Percentiles rank a stretch among this genome's conserved stretches.
phyloP scores from a whole-genome alignment of 2,797 vertebrate genomes.

The Phataginus tetradactyla region DNA sequence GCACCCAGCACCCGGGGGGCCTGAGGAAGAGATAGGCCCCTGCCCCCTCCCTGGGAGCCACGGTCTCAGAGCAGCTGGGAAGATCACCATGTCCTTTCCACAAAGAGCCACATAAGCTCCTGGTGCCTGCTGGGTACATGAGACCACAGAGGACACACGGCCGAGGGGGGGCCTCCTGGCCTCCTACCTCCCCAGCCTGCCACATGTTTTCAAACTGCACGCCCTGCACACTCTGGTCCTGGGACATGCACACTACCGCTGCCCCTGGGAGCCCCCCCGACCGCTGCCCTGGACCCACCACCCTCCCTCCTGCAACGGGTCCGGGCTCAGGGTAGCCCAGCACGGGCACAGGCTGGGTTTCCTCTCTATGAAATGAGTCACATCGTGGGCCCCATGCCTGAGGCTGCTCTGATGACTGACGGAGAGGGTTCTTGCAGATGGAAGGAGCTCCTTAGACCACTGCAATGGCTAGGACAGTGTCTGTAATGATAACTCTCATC shows the following conservation, averaged over 20 bases:
- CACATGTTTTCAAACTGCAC: not conserved
- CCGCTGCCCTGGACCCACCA: accelerated
- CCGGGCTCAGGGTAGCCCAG: not conserved
- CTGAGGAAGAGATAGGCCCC: accelerated
- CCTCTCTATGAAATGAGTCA: not conserved
- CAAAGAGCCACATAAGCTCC: not conserved
- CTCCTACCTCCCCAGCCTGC: not conserved
- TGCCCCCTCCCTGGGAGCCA: accelerated
- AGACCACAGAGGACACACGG: not conserved
- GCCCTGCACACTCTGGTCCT: not conserved
- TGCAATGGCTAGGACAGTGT: accelerated
- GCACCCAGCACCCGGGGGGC: not conserved
- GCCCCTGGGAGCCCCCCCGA: not conserved
- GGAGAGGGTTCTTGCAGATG: accelerated
- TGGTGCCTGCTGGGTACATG: too few species aligned
- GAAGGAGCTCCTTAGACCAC: accelerated
- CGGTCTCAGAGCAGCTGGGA: not conserved
- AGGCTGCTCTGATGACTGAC: accelerated
- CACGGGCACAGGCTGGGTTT: not conserved
- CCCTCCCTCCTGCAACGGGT: not conserved
- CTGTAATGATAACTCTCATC: accelerated
- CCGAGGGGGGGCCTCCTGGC: not conserved
- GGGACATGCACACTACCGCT: not conserved
- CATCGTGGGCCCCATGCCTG: accelerated
- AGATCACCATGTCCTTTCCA: not conserved